Percentiles rank a stretch among this genome's conserved stretches.
Conservation (phyloP, 2,888 invertebrate species). For the Galeopsomyia nigrocyanea region DNA sequence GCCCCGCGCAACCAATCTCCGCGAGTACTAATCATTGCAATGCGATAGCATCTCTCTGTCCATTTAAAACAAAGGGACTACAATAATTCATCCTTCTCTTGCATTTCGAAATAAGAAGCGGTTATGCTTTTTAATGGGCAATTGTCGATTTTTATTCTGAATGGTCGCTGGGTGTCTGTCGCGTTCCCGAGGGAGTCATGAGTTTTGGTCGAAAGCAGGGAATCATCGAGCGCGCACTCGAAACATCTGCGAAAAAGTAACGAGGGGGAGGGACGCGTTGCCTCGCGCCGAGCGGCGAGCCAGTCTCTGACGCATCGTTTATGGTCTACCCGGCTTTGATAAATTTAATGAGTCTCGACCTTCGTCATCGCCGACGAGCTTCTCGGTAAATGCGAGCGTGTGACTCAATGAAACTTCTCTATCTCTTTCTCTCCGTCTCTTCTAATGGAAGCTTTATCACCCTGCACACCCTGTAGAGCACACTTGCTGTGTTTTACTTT, state of each 20-base stretch:
- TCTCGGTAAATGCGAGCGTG: constrained; percentile 30
- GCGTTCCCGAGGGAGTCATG: too few species aligned
- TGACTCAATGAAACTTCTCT: constrained; percentile 26
- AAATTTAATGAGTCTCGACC: constrained; percentile 46
- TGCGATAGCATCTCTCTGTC: not conserved
- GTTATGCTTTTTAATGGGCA: too few species aligned
- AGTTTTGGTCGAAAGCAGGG: too few species aligned
- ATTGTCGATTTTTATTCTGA: too few species aligned
- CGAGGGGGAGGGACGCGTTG: too few species aligned
- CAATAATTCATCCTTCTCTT: too few species aligned
- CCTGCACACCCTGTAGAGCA: not conserved
- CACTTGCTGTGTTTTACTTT: not conserved
- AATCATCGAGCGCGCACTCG: too few species aligned
- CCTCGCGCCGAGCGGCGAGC: not conserved
- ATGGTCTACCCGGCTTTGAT: constrained; percentile 44
- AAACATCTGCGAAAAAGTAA: too few species aligned
- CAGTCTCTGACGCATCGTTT: constrained; percentile 36
- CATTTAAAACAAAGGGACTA: too few species aligned
- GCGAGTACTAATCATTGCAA: constrained; percentile 9
- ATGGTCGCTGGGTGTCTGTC: too few species aligned
- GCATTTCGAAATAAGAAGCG: too few species aligned
- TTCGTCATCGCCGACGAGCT: constrained; percentile 8
- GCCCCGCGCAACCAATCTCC: constrained; percentile 1
- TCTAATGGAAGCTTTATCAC: constrained; percentile 29
- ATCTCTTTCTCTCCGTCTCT: not conserved